Percentiles rank a stretch among this genome's conserved stretches.
Conservation (phyloP, 1,140 invertebrate species). For the Drosophila sp. region DNA sequence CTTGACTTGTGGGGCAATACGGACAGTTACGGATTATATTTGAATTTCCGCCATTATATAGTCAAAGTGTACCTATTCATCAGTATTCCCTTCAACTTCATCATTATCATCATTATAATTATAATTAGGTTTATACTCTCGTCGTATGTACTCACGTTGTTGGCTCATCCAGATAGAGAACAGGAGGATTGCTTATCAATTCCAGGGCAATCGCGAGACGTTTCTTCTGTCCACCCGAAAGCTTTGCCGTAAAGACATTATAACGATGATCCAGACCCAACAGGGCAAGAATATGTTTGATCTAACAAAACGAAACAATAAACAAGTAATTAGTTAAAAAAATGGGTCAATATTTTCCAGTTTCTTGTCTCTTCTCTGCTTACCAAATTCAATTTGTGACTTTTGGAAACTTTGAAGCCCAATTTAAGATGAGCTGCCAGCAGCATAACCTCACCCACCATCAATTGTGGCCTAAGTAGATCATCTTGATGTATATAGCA, state of each 20-base stretch:
- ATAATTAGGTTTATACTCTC: constrained; percentile 21
- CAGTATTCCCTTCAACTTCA: constrained; percentile 17
- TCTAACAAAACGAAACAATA: constrained; percentile 33
- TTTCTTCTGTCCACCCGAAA: constrained; percentile 95
- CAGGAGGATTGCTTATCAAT: constrained; percentile 93
- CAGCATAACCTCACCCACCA: constrained; percentile 92
- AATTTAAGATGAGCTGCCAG: constrained; percentile 93
- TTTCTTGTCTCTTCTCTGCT: constrained; percentile 1
- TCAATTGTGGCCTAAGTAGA: constrained; percentile 90
- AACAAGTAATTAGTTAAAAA: not conserved
- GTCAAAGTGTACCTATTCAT: constrained; percentile 29
- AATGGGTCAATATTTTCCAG: not conserved
- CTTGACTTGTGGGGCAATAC: constrained; percentile 54
- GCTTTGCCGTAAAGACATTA: constrained; percentile 87
- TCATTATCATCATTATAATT: constrained; percentile 31
- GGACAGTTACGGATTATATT: constrained; percentile 11
- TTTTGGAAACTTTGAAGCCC: constrained; percentile 85
- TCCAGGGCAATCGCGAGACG: constrained; percentile 94
- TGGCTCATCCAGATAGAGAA: constrained; percentile 97
- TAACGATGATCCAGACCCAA: constrained; percentile 87
- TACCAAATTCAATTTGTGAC: constrained; percentile 72
- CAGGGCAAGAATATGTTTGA: constrained; percentile 89
- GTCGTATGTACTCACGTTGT: constrained; percentile 89
- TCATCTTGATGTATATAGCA: constrained; percentile 97
- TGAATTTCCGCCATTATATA: constrained; percentile 37